A percentile compares a stretch with the other conserved stretches of the same genome.
phyloP scores from a whole-genome alignment of 2,113 vertebrate species.

The Rhabdomys dilectus region DNA sequence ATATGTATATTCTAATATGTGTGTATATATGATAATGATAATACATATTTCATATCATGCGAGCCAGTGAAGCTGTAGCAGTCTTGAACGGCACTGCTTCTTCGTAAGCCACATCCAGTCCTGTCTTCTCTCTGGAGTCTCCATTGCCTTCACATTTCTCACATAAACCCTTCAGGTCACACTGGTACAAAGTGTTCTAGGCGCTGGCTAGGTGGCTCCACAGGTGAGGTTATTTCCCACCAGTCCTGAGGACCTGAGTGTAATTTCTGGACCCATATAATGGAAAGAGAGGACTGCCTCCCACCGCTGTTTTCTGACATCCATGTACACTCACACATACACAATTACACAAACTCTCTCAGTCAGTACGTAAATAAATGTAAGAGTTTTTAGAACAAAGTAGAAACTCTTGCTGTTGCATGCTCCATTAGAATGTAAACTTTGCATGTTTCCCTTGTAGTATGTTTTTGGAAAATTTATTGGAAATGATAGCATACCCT shows the following conservation, averaged over 20 bases:
- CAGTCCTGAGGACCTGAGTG: not conserved
- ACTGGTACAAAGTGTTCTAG: slow-evolving; percentile 15
- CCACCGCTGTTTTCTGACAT: too few relatives aligned
- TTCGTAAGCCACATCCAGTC: not conserved
- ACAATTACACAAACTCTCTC: not conserved
- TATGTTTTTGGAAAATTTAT: not conserved
- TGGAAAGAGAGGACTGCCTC: not conserved
- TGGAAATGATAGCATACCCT: slow-evolving; percentile 12
- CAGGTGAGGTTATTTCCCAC: not conserved
- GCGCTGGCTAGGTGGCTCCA: not conserved
- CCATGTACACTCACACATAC: not conserved
- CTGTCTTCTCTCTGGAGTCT: not conserved
- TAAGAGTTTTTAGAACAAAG: not conserved
- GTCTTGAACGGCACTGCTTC: not conserved
- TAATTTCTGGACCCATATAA: too few relatives aligned
- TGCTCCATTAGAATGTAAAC: slow-evolving; percentile 6
- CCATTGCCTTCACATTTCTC: not conserved
- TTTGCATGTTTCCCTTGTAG: not conserved
- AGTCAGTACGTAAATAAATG: not conserved
- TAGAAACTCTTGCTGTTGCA: slow-evolving; percentile 26
- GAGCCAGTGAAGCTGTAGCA: not conserved
- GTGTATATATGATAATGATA: not conserved
- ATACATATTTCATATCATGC: too few relatives aligned
- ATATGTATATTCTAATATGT: not conserved
- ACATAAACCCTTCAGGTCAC: not conserved